phyloP scores from a whole-genome alignment of 1,140 invertebrate species.

The Zaprionus nigranus region DNA sequence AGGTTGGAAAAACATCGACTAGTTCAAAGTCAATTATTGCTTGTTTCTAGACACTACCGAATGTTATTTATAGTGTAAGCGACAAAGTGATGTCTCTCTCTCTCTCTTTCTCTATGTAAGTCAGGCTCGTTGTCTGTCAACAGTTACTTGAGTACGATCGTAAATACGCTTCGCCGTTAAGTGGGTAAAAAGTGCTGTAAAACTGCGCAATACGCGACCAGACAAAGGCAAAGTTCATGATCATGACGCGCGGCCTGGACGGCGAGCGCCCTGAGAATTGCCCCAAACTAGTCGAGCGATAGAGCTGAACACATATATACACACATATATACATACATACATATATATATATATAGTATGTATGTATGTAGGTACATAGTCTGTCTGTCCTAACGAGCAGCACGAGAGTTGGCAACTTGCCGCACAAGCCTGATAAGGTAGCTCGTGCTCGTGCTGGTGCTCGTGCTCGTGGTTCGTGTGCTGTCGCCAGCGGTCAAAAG shows the following conservation, averaged over 20 bases:
- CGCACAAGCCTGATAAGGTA: conserved; percentile 13
- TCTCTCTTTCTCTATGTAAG: not conserved
- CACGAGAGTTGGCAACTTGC: conserved; percentile 13
- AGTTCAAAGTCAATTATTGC: not conserved
- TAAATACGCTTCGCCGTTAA: conserved; percentile 6
- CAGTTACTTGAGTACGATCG: conserved; percentile 5
- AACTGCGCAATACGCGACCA: conserved; percentile 41
- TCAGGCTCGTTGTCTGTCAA: not conserved
- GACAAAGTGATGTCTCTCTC: not conserved
- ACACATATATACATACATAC: not conserved
- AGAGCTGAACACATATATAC: conserved; percentile 9
- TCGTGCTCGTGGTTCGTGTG: not conserved
- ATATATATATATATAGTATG: not conserved
- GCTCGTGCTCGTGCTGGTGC: not conserved
- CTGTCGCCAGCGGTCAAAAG: conserved; percentile 4
- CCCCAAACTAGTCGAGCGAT: conserved; percentile 10
- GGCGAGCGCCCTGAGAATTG: not conserved
- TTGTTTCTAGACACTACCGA: not conserved
- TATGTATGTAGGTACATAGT: not conserved
- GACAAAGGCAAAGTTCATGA: conserved; percentile 42
- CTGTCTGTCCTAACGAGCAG: not conserved
- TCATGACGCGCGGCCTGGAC: conserved; percentile 11
- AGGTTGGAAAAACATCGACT: not conserved
- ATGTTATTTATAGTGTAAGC: conserved; percentile 1
- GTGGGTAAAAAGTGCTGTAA: conserved; percentile 18